Evolutionary conservation across 2,888 invertebrate genomes (phyloP), one percentile per base, ranked within the genome.

Genomic region (Apodemia mormo): DNA sequence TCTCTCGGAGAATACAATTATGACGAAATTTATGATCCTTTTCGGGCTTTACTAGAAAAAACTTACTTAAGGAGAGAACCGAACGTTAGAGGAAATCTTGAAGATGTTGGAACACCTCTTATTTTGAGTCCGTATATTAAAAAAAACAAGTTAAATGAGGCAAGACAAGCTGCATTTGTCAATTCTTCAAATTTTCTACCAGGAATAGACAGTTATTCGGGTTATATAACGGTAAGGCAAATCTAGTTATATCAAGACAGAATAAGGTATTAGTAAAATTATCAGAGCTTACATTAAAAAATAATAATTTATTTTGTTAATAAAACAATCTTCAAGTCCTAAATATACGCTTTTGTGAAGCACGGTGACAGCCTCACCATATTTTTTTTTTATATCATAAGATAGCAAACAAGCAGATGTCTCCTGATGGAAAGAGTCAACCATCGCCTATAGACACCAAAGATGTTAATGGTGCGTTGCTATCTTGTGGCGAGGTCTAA

Each of bases 171-270:
- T 30, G 30, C 58, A 5, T 12, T 5, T 6, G 58, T 61, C 9
- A 30, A 61, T 61, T 33, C 58, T 33, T 12, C 14, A 30, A 5
- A 33, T 61, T 61, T 61, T 61, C 14, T 61, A 33, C 58, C 58
- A 61, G 58, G 58, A 61, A 33, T 61, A 33, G 30, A 61, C 6
- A 61, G 58, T 14, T 61, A 61, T 61, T 61, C 58, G 5, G 58
- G 58, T 12, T 61, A 61, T 4, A 6, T 61, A 61, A 61, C 33
- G 22, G 61, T 61, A 33, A 61, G 61, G 6, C 8, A 10, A 0
- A 5, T 37, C 30, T 10, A 58, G 22, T 3, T 30, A 10, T 22
- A 10, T 10, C 22, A 10, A 6, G n/a, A 29, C 10, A 22, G n/a
- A 9, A 40, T 40, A 40, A 7, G 1, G 3, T n/a, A n/a, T 54